Base-by-base conservation (phyloP, 2,888 invertebrate species). In the Autographa pulchrina region DNA sequence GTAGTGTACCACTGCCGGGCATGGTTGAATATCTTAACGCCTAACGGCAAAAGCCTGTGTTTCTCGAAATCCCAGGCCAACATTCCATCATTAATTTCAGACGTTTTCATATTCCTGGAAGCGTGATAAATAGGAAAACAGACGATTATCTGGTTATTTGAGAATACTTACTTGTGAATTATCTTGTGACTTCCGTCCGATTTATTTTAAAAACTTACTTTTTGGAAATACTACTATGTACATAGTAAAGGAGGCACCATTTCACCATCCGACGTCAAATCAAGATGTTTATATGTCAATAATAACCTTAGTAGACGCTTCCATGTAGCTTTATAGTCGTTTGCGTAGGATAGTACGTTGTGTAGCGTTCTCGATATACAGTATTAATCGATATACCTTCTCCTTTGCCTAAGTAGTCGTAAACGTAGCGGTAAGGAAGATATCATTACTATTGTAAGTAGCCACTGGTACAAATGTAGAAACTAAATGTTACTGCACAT, bases 371-470 rank as follows among this genome's bases (percentile, higher is more conserved):
- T 86, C 77, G 81, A 78, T 93, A 91, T 93, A 94, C 93, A 91
- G 92, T 94, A 93, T 93, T 85, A 77, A 76, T 70, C 63, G 38
- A 79, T 93, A 91, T 86, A 92, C 92, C 92, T 89, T 90, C 86
- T 92, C 92, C 92, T 88, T 71, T 78, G 76, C 76, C 77, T 78
- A 81, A 75, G 75, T 86, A 86, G 75, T 13, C 61, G 65, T 80
- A 75, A 72, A 73, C 54, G 63, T 84, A 78, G 74, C 54, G 31
- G 14, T 78, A 78, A 84, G 72, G 18, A 64, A 70, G 35, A 82
- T 84, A 82, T 84, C 79, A 80, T 71, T 81, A 83, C 73, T 71
- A 78, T 77, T 80, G 48, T 74, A 71, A 25, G 68, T 81, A 84
- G 82, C 38, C 67, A 78, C 73, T 74, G 69, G 76, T 79, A 81